Percentiles rank a stretch among this genome's conserved stretches.
These are phyloP conservation scores for Geotrypetes seraphini DNA, from an alignment of 2,797 vertebrate genomes.

Conservation along the genomic window DNA sequence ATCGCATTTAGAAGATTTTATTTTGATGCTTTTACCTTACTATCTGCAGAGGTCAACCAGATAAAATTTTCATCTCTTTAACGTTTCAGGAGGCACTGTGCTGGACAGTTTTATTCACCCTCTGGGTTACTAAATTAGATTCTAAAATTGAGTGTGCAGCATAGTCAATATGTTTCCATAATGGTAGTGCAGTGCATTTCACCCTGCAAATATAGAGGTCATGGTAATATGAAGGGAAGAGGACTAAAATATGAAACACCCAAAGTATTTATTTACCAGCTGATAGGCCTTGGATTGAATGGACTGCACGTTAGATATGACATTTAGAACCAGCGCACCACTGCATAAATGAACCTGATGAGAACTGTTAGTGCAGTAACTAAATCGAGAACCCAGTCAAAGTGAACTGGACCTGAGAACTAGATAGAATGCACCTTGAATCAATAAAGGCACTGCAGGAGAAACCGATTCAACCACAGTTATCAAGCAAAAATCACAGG, in stretches of 20 bases:
- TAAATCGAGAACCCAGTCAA: slow-evolving; percentile 3
- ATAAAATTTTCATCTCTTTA: slow-evolving; percentile 21
- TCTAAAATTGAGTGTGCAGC: slow-evolving; percentile 52
- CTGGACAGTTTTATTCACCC: slow-evolving; percentile 55
- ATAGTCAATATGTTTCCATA: slow-evolving; percentile 11
- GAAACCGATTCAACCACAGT: no score
- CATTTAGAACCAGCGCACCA: slow-evolving; percentile 4
- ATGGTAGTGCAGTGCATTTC: slow-evolving; percentile 34
- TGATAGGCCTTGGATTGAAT: slow-evolving; percentile 16
- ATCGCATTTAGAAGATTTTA: slow-evolving; percentile 10
- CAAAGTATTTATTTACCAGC: slow-evolving; percentile 25
- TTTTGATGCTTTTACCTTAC: slow-evolving; percentile 12
- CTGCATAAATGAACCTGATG: neutral
- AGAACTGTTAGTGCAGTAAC: neutral
- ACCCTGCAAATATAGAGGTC: slow-evolving; percentile 31
- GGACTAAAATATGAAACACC: slow-evolving; percentile 41
- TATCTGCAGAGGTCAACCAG: slow-evolving; percentile 19
- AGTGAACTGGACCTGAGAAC: no score
- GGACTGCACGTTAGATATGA: slow-evolving; percentile 8
- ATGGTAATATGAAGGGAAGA: slow-evolving; percentile 32
- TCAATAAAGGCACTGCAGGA: no score
- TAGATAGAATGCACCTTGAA: no score
- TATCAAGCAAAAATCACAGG: no score
- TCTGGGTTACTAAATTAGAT: slow-evolving; percentile 56
- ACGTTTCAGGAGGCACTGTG: slow-evolving; percentile 15